Base-by-base conservation (phyloP, 2,113 vertebrate species). In the Caranx ignobilis region DNA sequence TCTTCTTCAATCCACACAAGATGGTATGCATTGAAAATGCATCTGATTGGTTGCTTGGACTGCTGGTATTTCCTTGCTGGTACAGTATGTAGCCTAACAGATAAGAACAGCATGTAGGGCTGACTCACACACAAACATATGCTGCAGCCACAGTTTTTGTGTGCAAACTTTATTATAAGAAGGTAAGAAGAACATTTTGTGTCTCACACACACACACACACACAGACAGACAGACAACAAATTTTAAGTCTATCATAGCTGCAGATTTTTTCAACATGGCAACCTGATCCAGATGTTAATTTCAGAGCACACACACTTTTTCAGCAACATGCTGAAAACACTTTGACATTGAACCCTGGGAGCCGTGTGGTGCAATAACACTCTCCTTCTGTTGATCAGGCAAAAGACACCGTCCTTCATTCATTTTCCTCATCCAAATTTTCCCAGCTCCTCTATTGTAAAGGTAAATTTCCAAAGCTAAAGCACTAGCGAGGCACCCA, bases 361-460 rank as follows among this genome's bases (percentile, higher is more conserved):
- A 78, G 64, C 57, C 37, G 15, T 45, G 15, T 11, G 11, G 47
- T 32, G 34, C 34, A 16, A 26, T 19, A 52, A 69, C 74, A 5
- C 2, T 32, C 60, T 34, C 9, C 32, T 56, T 34, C 64, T 59
- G 19, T 48, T 6, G 21, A 39, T 32, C 26, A 67, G 56, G 45
- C 60, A 34, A 74, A 57, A 81, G 16, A 65, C 55, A 35, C 47
- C 11, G 1, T 37, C 26, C 13, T 7, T 47, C 50, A 34, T 52
- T 83, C 52, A 80, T 71, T 77, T 71, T 60, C 67, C 50, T 26
- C 59, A 43, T 68, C 64, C 63, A 88, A 59, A 86, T 81, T 74
- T 87, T 78, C 63, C 67, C 16, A 65, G 50, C 55, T 13, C 6
- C 11, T 56, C 26, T 34, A 47, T 61, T 18, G 26, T 80, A 19